Evolutionary conservation across 2,797 vertebrate genomes (phyloP), one percentile per base, ranked within the genome.

Genomic region (Chaunax sp.): DNA sequence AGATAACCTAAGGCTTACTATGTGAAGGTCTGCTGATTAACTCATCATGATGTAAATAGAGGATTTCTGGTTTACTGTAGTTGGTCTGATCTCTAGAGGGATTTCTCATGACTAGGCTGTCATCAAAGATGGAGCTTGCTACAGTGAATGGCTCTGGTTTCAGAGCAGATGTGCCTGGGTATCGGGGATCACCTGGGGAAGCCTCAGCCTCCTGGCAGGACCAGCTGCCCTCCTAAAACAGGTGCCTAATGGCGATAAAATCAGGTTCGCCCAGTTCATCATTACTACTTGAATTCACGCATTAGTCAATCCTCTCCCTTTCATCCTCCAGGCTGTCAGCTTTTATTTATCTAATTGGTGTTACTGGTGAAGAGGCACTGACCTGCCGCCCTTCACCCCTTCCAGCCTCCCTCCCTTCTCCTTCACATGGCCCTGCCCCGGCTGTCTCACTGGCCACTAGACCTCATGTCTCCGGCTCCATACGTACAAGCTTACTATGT

Each of bases 341-440:
- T 92, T 81, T 71, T 81, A 92, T 95, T 94, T 90, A 90, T 88
- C 85, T 94, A 94, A 94, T 94, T 94, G 92, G 90, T 89, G 83
- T 93, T 91, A 88, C 72, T 82, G 83, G 80, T 85, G 84, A 91
- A 90, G 91, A 93, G 78, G 88, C 82, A 85, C 77, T 92, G 90
- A 93, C 90, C 91, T 77, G 55, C 75, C 53, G 47, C 78, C 87
- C 84, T 84, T 80, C 82, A 77, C 69, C 82, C 84, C 68, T 26
- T 72, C 69, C 46, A 68, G 43, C 53, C 75, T 41, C 37, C 73
- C 78, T 72, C 51, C 68, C 69, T 54, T 64, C 78, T 22, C 44
- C 68, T 46, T 74, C 64, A 64, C 22, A 16, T 51, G 57, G 69
- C 69, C 71, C 69, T 40, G 65, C 30, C 72, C 43, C n/a, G 12